Percentiles rank a stretch among this genome's conserved stretches.
phyloP scores from a whole-genome alignment of 1,140 invertebrate genomes.

The Helicoverpa zea region DNA sequence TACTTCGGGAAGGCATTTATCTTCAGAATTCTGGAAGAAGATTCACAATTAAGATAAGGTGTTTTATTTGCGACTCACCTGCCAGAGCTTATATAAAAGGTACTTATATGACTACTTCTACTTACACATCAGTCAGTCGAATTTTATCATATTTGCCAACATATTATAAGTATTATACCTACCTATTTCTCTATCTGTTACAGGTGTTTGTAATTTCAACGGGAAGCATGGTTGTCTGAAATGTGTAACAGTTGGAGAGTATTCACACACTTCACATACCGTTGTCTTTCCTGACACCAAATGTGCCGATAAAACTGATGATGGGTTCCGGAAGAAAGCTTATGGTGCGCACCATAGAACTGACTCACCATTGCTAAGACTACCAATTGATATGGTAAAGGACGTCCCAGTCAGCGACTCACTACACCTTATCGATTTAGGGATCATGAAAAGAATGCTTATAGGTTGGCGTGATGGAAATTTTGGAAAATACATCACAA shows the following conservation, averaged over 20 bases:
- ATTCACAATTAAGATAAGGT: too few species aligned
- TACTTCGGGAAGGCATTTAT: too few species aligned
- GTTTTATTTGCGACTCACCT: too few species aligned
- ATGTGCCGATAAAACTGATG: background rate
- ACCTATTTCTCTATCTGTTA: background rate
- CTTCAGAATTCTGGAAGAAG: too few species aligned
- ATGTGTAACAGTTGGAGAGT: background rate
- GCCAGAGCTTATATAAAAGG: too few species aligned
- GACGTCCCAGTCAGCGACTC: background rate
- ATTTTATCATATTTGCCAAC: too few species aligned
- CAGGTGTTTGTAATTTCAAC: conserved; percentile 1
- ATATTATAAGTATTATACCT: too few species aligned
- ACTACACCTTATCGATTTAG: background rate
- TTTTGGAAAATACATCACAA: background rate
- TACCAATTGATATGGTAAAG: background rate
- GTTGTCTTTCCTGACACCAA: background rate
- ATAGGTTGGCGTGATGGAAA: background rate
- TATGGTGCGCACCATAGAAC: background rate
- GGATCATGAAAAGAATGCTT: background rate
- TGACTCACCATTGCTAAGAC: background rate
- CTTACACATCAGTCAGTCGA: too few species aligned
- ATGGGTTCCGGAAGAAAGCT: background rate
- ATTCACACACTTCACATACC: background rate
- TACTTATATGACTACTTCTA: too few species aligned
- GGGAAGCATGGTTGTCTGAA: background rate